Percentiles rank a stretch among this genome's conserved stretches.
Evolutionary conservation across 2,113 vertebrate genomes (phyloP).

Genomic region (Lycocorax pyrrhopterus): DNA sequence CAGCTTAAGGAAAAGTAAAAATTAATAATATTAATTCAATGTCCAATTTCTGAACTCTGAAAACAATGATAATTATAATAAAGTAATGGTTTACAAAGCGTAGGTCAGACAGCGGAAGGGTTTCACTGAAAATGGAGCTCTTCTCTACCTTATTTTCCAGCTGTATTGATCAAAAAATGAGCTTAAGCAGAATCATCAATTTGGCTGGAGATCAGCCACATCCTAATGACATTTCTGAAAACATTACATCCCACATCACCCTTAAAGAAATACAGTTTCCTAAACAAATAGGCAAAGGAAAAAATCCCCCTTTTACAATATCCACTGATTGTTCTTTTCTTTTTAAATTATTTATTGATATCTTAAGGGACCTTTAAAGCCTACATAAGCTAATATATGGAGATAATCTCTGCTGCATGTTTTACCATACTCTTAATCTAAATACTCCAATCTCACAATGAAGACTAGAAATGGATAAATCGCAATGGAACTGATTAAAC

Average conservation of each 20-base stretch:
- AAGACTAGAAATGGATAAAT: neutral
- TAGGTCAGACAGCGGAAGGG: neutral
- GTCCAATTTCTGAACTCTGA: neutral
- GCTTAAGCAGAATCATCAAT: neutral
- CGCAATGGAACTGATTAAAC: neutral
- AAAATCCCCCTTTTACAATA: neutral
- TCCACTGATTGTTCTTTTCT: too few relatives aligned
- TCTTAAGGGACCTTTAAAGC: neutral
- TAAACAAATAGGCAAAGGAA: neutral
- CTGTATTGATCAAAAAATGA: neutral
- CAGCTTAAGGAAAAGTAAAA: neutral
- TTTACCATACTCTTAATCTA: neutral
- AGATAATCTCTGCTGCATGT: neutral
- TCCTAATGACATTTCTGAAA: neutral
- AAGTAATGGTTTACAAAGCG: rapidly evolving
- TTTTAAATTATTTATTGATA: neutral
- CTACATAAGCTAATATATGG: neutral
- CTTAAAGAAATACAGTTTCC: neutral
- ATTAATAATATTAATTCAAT: neutral
- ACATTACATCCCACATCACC: neutral
- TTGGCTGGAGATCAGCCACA: neutral
- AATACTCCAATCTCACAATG: neutral
- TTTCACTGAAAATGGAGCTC: neutral
- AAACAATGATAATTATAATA: neutral
- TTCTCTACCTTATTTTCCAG: neutral